Conservation (phyloP, 2,113 vertebrate species). For the Athene cunicularia region DNA sequence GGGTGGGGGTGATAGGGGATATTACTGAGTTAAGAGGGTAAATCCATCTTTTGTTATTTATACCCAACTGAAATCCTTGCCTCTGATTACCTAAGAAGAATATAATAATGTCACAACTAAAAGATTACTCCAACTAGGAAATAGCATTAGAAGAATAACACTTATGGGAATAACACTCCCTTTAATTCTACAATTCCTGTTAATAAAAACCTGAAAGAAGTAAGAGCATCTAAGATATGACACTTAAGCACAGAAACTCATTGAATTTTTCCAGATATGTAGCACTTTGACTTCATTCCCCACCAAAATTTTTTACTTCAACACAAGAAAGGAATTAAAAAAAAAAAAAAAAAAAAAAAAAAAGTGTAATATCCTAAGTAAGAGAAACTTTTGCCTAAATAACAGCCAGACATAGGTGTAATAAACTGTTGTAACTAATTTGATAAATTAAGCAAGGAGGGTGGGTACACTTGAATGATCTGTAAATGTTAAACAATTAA, state of each 20-base stretch:
- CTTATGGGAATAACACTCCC: rapidly evolving
- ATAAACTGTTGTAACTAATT: too few relatives aligned
- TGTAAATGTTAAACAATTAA: too few relatives aligned
- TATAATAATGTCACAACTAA: background rate
- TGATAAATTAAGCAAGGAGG: too few relatives aligned
- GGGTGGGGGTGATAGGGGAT: too few relatives aligned
- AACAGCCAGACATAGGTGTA: background rate
- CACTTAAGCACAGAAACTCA: background rate
- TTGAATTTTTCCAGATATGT: background rate
- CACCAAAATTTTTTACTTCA: background rate
- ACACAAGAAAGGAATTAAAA: background rate
- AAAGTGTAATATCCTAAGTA: background rate
- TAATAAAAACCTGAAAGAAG: background rate
- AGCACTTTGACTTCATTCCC: background rate
- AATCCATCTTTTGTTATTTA: background rate
- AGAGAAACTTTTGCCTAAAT: background rate
- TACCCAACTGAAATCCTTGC: background rate
- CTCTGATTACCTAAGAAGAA: background rate
- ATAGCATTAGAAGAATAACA: background rate
- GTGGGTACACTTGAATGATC: too few relatives aligned
- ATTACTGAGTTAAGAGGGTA: background rate
- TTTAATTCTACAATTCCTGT: background rate
- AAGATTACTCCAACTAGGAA: background rate
- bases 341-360: background rate
- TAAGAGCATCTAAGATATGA: background rate